Base-by-base conservation (phyloP, 2,797 vertebrate species). In the Macroramphosus scolopax region DNA sequence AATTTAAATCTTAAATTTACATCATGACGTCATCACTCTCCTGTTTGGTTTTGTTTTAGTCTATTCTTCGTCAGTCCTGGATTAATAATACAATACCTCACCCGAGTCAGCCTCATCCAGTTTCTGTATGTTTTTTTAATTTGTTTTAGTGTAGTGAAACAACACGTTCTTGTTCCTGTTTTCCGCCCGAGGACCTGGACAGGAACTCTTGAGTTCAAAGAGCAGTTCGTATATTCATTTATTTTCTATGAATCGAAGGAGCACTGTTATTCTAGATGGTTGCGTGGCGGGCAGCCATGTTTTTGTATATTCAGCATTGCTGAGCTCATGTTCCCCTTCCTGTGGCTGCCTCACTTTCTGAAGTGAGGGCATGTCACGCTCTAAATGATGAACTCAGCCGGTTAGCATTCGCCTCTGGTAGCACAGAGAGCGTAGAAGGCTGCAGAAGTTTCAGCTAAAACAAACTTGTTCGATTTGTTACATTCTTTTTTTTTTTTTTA, bases 271-370 rank as follows among this genome's bases (percentile, higher is more conserved):
- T n/a, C n/a, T n/a, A n/a, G n/a, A n/a, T n/a, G n/a, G n/a, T n/a
- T n/a, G n/a, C n/a, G n/a, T n/a, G n/a, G n/a, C n/a, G n/a, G n/a
- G n/a, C n/a, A n/a, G n/a, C n/a, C n/a, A n/a, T n/a, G n/a, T n/a
- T n/a, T n/a, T n/a, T 22, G 20, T 75, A 68, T 64, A 53, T 77
- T 68, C 72, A 78, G 70, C 40, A 25, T 49, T 15, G 29, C 20
- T n/a, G 17, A 37, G 46, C 53, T 64, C 25, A 0, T 2, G 17
- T 64, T 63, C 50, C 43, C 30, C 35, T 32, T 52, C 35, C 34
- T 20, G 33, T 34, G 54, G 26, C 41, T 17, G 5, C 18, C 57
- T 57, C 37, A 29, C 43, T 57, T 14, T 51, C 34, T 51, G 15
- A 53, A 24, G 30, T 64, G 34, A 35, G 30, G 58, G 39, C 47